Conservation (phyloP, 2,797 vertebrate species). For the Gymnopithys bicolor region DNA sequence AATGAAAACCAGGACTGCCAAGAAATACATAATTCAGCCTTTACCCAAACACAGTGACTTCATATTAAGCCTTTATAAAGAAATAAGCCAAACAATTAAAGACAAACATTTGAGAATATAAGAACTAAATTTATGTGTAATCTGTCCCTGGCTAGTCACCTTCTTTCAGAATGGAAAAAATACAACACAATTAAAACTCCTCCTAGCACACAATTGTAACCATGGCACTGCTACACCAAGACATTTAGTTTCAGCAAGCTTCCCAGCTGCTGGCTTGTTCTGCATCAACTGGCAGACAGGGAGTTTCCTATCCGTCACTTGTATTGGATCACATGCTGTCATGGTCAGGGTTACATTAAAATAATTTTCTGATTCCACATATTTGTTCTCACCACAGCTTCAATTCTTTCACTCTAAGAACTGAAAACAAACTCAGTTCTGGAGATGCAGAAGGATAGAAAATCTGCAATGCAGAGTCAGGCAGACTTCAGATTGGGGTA, state of each 20-base stretch:
- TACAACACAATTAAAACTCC: neutral
- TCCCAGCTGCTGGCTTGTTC: neutral
- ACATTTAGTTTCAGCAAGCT: neutral
- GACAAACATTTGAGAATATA: neutral
- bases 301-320: neutral
- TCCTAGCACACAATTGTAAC: neutral
- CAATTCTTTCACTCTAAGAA: neutral
- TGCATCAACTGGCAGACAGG: neutral
- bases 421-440: neutral
- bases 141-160: neutral
- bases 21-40: neutral
- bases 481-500: neutral
- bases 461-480: neutral
- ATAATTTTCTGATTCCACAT: neutral
- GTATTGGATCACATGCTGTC: neutral
- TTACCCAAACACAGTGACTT: neutral
- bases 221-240: neutral
- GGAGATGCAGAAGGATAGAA: neutral
- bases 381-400: constrained; percentile 18
- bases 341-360: neutral
- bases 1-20: neutral
- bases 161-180: constrained; percentile 1
- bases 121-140: neutral
- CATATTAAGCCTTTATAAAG: constrained; percentile 10
- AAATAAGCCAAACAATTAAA: constrained; percentile 25